phyloP scores from a whole-genome alignment of 2,888 invertebrate species.

The Drosophila diplacantha region DNA sequence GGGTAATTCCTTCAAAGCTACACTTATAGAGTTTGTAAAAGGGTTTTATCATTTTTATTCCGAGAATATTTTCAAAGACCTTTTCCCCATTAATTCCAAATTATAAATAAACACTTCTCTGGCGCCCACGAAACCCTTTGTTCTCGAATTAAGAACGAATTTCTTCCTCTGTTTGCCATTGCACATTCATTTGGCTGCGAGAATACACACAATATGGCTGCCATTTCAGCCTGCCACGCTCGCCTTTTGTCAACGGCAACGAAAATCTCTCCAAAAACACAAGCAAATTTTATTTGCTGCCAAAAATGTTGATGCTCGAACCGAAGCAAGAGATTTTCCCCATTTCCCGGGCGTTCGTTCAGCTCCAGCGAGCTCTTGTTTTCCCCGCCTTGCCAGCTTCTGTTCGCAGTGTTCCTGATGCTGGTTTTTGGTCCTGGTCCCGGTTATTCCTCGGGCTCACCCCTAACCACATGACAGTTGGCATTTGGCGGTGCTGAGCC shows the following conservation, averaged over 20 bases:
- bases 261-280: slow-evolving; percentile 53
- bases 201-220: slow-evolving; percentile 28
- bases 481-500: slow-evolving; percentile 50
- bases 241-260: slow-evolving; percentile 51
- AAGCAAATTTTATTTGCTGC: slow-evolving; percentile 63
- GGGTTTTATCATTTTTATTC: not conserved
- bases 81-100: too few relatives aligned
- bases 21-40: too few relatives aligned
- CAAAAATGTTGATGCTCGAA: slow-evolving; percentile 45
- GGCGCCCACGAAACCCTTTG: not conserved
- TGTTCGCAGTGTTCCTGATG: slow-evolving; percentile 29
- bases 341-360: slow-evolving; percentile 25
- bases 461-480: slow-evolving; percentile 48
- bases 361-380: not conserved
- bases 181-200: slow-evolving; percentile 52
- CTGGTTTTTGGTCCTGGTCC: slow-evolving; percentile 18
- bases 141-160: slow-evolving; percentile 1
- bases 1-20: accelerated
- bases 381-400: not conserved
- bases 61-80: not conserved
- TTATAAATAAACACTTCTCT: not conserved
- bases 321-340: slow-evolving; percentile 22
- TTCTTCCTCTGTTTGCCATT: slow-evolving; percentile 21
- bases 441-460: not conserved
- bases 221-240: slow-evolving; percentile 17